Percentiles rank a stretch among this genome's conserved stretches.
Conservation (phyloP, 1,140 invertebrate species). For the Dysdera silvatica region DNA sequence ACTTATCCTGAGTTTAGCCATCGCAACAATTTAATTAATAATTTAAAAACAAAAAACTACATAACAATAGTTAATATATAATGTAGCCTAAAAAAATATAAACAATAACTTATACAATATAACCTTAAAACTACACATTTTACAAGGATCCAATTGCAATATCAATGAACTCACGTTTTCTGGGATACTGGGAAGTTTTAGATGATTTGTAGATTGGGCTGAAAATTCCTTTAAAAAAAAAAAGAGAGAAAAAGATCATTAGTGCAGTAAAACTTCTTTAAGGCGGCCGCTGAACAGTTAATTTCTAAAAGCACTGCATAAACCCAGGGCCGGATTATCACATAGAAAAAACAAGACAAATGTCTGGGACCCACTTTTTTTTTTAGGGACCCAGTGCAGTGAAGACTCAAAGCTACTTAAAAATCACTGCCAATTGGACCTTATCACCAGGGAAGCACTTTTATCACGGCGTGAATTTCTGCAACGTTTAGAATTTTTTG, state of each 20-base stretch:
- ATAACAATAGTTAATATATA: background rate
- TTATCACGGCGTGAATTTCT: no score
- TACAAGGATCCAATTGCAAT: constrained; percentile 11
- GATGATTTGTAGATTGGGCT: constrained; percentile 67
- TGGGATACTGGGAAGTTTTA: constrained; percentile 80
- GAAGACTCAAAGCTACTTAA: no score
- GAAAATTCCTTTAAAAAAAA: constrained; percentile 56
- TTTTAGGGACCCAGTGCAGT: no score
- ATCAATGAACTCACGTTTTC: constrained; percentile 74
- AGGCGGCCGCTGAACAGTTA: no score
- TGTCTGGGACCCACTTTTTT: no score
- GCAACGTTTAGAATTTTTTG: no score
- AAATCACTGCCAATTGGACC: no score
- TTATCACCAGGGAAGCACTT: no score
- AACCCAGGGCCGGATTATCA: no score
- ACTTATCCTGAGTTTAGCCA: no score
- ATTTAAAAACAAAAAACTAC: background rate
- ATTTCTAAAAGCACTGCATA: no score
- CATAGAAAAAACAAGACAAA: no score
- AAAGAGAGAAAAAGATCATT: background rate
- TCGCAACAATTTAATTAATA: background rate
- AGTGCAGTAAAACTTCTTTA: background rate
- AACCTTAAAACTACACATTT: background rate
- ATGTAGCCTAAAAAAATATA: background rate
- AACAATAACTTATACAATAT: background rate